Evolutionary conservation across 64 coral and sea anemone genomes (phyloP).

Genomic region (Montipora foliosa): DNA sequence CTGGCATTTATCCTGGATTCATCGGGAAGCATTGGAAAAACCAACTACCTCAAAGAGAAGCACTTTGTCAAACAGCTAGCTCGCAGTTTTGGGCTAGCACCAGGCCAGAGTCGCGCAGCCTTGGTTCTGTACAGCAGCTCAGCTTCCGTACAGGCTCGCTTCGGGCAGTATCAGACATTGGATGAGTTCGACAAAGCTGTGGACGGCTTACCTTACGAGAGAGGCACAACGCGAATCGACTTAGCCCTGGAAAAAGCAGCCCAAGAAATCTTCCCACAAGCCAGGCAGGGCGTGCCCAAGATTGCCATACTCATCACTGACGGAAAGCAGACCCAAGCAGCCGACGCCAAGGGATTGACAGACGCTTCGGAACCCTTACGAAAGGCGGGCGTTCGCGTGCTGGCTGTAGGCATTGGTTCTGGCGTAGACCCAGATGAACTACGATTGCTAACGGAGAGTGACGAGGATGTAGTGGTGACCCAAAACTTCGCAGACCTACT

Average conservation of each 20-base stretch:
- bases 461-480: no score
- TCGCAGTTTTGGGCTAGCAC: neutral
- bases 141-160: slow-evolving; percentile 42
- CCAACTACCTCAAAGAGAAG: no score
- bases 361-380: slow-evolving; percentile 9
- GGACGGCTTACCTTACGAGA: neutral
- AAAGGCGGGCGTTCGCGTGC: neutral
- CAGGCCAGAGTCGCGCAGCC: slow-evolving; percentile 11
- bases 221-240: slow-evolving; percentile 7
- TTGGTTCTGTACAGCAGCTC: slow-evolving; percentile 36
- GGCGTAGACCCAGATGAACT: no score
- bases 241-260: slow-evolving; percentile 29
- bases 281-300: slow-evolving; percentile 35
- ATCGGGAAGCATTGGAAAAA: no score
- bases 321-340: slow-evolving; percentile 49
- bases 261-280: slow-evolving; percentile 22
- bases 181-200: slow-evolving; percentile 51
- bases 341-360: slow-evolving; percentile 25
- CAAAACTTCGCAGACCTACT: no score
- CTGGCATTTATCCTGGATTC: no score
- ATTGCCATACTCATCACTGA: slow-evolving; percentile 65
- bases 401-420: no score
- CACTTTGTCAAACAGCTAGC: slow-evolving; percentile 3
- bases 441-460: no score
- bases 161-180: slow-evolving; percentile 57